Evolutionary conservation across 1,140 invertebrate genomes (phyloP), one percentile per base, ranked within the genome.

Genomic region (Trichonephila inaurata): DNA sequence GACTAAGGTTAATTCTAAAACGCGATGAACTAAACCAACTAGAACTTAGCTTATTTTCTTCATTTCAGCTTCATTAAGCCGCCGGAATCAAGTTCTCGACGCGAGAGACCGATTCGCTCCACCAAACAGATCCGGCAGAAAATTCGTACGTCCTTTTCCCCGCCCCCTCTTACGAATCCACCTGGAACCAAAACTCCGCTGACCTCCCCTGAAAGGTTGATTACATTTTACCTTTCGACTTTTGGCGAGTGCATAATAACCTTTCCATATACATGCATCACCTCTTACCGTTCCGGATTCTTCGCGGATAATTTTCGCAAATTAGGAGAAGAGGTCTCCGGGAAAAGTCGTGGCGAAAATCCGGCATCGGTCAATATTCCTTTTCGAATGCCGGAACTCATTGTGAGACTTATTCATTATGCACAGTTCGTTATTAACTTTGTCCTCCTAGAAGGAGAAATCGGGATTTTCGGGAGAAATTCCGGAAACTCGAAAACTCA

Each of bases 401-500:
- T 77, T 85, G 83, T 85, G 64, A 21, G 88, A 60, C 40, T 62
- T 77, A 89, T 89, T 89, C 64, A 87, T 87, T 77, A 77, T 89
- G 88, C 64, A 77, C 40, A 28, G 66, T 58, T 89, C 66, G 88
- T 89, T 89, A 89, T 89, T 89, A 89, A 89, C 66, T 89, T 77
- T 60, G 88, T 51, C 44, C 72, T 77, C 72, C 72, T 40, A 24
- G 19, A 88, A 61, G 61, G 33, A n/a, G 19, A 87, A 69, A 24
- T 19, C 19, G 61, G 64, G 66, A 28, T 62, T 89, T 66, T 40
- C 18, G 66, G 51, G 66, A 44, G 88, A 89, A 89, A 89, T 82
- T 82, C 66, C 69, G 69, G 64, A 89, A 89, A 77, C 64, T 44
- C 44, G 88, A 89, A 89, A 89, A 89, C 88, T 89, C 88, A 89